Conservation (phyloP, 1,140 invertebrate genomes). For the Drosophila sucinea region DNA sequence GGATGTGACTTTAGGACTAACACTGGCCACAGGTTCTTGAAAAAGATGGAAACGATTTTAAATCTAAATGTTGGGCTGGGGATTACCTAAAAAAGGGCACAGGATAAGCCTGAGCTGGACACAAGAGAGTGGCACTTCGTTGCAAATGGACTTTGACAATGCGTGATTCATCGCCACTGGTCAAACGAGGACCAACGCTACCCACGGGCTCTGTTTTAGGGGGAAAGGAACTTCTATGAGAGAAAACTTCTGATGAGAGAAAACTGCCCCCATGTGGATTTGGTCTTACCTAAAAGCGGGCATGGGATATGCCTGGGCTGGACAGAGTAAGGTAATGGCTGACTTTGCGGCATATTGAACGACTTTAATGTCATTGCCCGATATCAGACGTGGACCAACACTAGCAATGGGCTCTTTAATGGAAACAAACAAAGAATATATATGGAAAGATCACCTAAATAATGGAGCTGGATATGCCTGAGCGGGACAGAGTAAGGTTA, state of each 20-base stretch:
- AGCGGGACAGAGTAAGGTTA: conserved; percentile 88
- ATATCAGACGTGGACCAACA: conserved; percentile 86
- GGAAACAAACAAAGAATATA: not conserved
- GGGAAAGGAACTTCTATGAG: not conserved
- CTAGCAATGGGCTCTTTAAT: conserved; percentile 84
- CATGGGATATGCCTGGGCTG: conserved; percentile 89
- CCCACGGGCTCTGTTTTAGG: conserved; percentile 87
- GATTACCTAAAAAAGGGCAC: conserved; percentile 87
- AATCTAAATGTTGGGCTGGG: conserved; percentile 62
- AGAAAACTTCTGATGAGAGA: not conserved
- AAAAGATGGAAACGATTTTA: not conserved
- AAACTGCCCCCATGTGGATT: conserved; percentile 26
- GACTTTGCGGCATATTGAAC: conserved; percentile 86
- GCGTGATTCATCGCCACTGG: conserved; percentile 77
- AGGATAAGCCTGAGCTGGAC: conserved; percentile 88
- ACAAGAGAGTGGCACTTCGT: conserved; percentile 84
- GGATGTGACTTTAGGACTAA: conserved; percentile 87
- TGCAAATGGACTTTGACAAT: conserved; percentile 61
- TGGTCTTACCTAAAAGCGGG: conserved; percentile 85
- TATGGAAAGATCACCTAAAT: conserved; percentile 85
- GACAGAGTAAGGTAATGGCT: conserved; percentile 87
- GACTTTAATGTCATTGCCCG: conserved; percentile 84
- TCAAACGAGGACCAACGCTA: conserved; percentile 87
- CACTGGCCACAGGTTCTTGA: conserved; percentile 89
- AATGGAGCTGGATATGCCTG: conserved; percentile 89